A percentile compares a stretch with the other conserved stretches of the same genome.
Evolutionary conservation across 92 coral and sea anemone genomes (phyloP).

Genomic region (Hydrozoanthus gracilis): DNA sequence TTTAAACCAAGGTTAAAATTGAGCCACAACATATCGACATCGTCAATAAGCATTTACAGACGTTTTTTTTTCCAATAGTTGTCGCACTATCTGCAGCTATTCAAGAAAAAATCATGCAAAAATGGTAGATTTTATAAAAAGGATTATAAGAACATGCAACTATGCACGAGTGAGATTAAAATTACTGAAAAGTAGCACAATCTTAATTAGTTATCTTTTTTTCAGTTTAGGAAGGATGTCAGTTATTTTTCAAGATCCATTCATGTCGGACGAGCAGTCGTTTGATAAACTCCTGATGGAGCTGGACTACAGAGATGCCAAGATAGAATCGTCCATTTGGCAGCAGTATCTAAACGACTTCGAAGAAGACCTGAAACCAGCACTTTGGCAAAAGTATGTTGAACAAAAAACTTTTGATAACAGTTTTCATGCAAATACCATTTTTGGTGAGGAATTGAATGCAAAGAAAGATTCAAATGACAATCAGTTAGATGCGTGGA

Average conservation of each 20-base stretch:
- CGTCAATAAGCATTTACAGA: too few species aligned
- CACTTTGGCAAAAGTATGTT: conserved; percentile 44
- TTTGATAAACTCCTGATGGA: conserved; percentile 36
- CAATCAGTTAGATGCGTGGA: conserved; percentile 38
- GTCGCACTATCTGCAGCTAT: too few species aligned
- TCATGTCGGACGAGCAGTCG: conserved; percentile 38
- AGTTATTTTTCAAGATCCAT: conserved; percentile 41
- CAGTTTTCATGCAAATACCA: background rate
- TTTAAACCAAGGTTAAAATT: too few species aligned
- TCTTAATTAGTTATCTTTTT: background rate
- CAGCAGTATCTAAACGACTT: conserved; percentile 42
- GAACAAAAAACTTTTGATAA: conserved; percentile 4
- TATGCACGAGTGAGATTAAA: too few species aligned
- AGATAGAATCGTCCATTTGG: conserved; percentile 43
- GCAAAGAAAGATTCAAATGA: background rate
- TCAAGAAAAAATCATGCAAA: too few species aligned
- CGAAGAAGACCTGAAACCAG: conserved; percentile 41
- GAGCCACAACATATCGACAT: too few species aligned
- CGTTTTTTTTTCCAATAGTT: too few species aligned
- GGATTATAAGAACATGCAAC: too few species aligned
- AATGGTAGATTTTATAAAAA: too few species aligned
- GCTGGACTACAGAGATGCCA: conserved; percentile 29
- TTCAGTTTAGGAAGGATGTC: conserved; percentile 35
- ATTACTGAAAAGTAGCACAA: too few species aligned
- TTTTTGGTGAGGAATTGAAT: background rate